These are phyloP conservation scores for Chaetogeoica ovagalla DNA, from an alignment of 2,888 invertebrate species.

Conservation along the genomic window DNA sequence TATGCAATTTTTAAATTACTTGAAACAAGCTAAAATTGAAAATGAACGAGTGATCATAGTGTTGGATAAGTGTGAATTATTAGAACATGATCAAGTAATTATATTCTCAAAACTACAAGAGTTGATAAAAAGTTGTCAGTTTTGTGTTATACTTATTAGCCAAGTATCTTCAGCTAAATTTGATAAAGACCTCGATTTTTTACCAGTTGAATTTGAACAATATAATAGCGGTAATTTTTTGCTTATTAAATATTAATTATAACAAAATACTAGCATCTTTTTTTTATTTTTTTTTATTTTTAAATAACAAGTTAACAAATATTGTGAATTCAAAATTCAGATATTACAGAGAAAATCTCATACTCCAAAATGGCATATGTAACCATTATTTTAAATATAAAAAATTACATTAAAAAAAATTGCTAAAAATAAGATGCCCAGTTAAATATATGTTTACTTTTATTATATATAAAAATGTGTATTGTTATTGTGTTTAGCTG, in stretches of 20 bases:
- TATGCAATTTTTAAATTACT: constrained; percentile 34
- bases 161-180: constrained; percentile 82
- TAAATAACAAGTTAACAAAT: not conserved
- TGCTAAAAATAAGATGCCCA: too few species aligned
- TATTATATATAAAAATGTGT: constrained; percentile 10
- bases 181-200: constrained; percentile 71
- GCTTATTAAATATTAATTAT: not conserved
- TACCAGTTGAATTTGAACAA: constrained; percentile 76
- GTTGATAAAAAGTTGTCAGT: constrained; percentile 67
- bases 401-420: too few species aligned
- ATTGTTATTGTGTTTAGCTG: constrained; percentile 59
- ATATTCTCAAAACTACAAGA: constrained; percentile 75
- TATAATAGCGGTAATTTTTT: constrained; percentile 67
- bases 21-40: constrained; percentile 31
- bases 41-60: constrained; percentile 36
- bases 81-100: constrained; percentile 74
- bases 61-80: constrained; percentile 79
- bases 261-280: too few species aligned
- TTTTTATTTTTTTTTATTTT: too few species aligned
- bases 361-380: too few species aligned
- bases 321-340: not conserved
- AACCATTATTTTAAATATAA: too few species aligned
- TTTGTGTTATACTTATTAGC: constrained; percentile 77
- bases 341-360: too few species aligned
- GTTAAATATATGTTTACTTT: not conserved